Evolutionary conservation across 2,113 vertebrate species (phyloP).

Genomic region (Sylvietta virens): DNA sequence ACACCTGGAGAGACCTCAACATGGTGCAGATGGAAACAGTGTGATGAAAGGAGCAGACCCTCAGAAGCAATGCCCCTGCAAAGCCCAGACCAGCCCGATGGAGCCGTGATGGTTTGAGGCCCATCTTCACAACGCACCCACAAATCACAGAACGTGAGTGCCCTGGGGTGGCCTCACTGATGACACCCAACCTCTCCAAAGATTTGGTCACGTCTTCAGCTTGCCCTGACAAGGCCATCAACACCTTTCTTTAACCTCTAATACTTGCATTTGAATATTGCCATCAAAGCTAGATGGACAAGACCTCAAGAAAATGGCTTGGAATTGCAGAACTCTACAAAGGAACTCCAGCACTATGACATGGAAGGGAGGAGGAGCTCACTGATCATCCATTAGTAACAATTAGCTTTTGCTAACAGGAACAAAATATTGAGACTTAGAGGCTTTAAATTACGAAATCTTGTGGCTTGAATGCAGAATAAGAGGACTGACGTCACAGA

Average conservation of each 20-base stretch:
- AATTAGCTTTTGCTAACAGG: background rate
- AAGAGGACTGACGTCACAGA: background rate
- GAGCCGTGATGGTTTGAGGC: background rate
- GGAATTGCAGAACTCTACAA: background rate
- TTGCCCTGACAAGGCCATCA: background rate
- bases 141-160: background rate
- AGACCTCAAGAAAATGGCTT: no score
- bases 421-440: background rate
- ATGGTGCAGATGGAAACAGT: background rate
- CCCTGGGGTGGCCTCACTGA: background rate
- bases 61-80: background rate
- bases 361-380: background rate
- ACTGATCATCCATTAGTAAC: background rate
- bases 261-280: background rate
- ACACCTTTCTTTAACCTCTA: background rate
- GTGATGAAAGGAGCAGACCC: no score
- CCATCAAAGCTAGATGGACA: background rate
- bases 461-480: background rate
- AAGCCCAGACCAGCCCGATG: background rate
- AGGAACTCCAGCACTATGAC: no score
- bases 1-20: background rate
- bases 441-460: background rate
- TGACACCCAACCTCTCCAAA: background rate
- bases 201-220: background rate
- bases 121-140: background rate